A percentile compares a stretch with the other conserved stretches of the same genome.
Conservation (phyloP, 2,113 vertebrate species). For the Chaetura pelagica region DNA sequence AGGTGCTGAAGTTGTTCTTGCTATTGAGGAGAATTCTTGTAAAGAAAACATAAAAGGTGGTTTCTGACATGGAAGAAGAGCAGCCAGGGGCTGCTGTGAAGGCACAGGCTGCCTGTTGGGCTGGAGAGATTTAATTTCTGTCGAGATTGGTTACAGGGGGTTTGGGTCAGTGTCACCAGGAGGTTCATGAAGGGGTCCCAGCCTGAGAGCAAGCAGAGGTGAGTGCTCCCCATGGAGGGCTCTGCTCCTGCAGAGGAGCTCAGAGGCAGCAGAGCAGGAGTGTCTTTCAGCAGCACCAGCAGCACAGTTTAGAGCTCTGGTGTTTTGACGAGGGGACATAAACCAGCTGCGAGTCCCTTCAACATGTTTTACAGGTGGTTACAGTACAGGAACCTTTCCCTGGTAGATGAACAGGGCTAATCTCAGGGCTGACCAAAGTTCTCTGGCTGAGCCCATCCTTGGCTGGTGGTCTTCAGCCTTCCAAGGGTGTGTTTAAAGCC, state of each 20-base stretch:
- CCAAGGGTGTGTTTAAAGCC: neutral
- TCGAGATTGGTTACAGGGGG: neutral
- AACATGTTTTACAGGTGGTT: neutral
- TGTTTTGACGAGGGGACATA: neutral
- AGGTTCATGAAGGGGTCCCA: neutral
- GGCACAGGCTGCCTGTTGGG: neutral
- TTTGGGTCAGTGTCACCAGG: neutral
- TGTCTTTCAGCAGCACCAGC: neutral
- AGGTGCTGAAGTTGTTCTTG: neutral
- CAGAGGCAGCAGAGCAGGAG: neutral
- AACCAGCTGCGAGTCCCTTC: neutral
- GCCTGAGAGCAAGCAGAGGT: neutral
- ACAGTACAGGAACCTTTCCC: neutral
- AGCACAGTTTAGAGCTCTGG: neutral
- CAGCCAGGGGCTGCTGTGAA: neutral
- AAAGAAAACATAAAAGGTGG: neutral
- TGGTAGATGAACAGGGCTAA: neutral
- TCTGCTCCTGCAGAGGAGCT: neutral
- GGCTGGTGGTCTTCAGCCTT: neutral
- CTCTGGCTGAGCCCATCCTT: neutral
- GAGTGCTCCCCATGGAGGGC: neutral
- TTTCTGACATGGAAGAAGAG: neutral
- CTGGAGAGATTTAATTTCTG: neutral
- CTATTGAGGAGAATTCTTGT: neutral
- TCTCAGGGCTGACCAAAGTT: rapidly evolving